Evolutionary conservation across 2,888 invertebrate species (phyloP), one percentile per base, ranked within the genome.

Genomic region (Stramonita haemastoma): DNA sequence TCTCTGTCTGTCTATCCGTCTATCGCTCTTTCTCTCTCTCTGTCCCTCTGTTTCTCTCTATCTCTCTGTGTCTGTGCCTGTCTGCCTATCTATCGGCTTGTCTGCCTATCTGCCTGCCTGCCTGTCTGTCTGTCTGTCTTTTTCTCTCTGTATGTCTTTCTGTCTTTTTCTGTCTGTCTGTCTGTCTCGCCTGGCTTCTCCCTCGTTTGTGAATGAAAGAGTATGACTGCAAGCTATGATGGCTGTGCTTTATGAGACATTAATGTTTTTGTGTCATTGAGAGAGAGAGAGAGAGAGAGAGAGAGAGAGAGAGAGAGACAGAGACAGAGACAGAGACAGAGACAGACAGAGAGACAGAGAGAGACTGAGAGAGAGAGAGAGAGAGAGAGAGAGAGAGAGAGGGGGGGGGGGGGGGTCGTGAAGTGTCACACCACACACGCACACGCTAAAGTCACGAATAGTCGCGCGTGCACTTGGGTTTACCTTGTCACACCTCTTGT

Each of bases 81-180:
- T 8, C 4, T 46, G 46, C 46, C 4, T 73, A 8, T 73, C 73
- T 73, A 4, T 73, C 73, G 11, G 26, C n/a, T n/a, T 73, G 26
- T 73, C 26, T 73, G 26, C n/a, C 26, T n/a, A 5, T n/a, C n/a
- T 73, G n/a, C n/a, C 73, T 73, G n/a, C n/a, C 73, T 73, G n/a
- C 34, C 83, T 83, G 8, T 83, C 36, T 46, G 26, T 84, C 57
- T 84, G 57, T 84, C 57, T 84, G 56, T 84, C 57, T 84, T n/a
- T 84, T n/a, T 84, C 57, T 84, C 15, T 46, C 57, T 84, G 57
- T 84, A 11, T 84, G 57, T 84, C n/a, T 84, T 15, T 83, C 46
- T 83, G 17, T 83, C 46, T 83, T 13, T 32, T 1, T 77, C 32
- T 77, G 13, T 77, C 32, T 77, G 15, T 73, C 8, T 77, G 6